Base-by-base conservation (phyloP, 2,888 invertebrate species). In the Balanococcus diminutus region DNA sequence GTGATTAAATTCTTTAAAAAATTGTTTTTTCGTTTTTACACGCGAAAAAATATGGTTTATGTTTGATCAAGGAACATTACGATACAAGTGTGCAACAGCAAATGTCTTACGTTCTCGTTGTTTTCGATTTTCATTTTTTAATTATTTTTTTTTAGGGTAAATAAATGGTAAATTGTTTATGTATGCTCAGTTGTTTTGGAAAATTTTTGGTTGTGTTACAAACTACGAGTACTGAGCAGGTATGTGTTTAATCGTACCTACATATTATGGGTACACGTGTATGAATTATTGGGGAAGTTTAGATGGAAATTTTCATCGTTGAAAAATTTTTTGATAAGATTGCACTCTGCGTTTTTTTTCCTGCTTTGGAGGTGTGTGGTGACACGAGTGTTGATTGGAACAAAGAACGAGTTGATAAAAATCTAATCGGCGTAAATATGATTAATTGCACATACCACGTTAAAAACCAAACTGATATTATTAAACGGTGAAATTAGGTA, bases 141-240 rank as follows among this genome's bases (percentile, higher is more conserved):
- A n/a, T n/a, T n/a, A n/a, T n/a, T 46, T 67, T 67, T 67, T 67
- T 67, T 67, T 28, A n/a, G n/a, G 28, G 67, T 67, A 67, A 67
- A 67, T 67, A 67, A 28, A 36, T 36, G 36, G 36, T 8, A 36
- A 28, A 28, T 28, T 67, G 67, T 67, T 67, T 67, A 67, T 28
- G 67, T 67, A 67, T n/a, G n/a, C 16, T 28, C 28, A 28, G 67
- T 67, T 67, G 67, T 67, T 67, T 67, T 19, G 28, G 5, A 67
- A 67, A 31, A 16, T 31, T 67, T 67, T 56, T 56, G n/a, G n/a
- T n/a, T n/a, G 51, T 6, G n/a, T 14, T 42, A 14, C 42, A 42
- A 51, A 16, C 19, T 1, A 51, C 14, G 46, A 14, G 11, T 9
- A 14, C 14, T 46, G 25, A 61, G 25, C 8, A 2, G 25, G 25